A percentile compares a stretch with the other conserved stretches of the same genome.
These are phyloP conservation scores for Hedya salicella DNA, from an alignment of 2,888 invertebrate genomes.

Conservation along the genomic window DNA sequence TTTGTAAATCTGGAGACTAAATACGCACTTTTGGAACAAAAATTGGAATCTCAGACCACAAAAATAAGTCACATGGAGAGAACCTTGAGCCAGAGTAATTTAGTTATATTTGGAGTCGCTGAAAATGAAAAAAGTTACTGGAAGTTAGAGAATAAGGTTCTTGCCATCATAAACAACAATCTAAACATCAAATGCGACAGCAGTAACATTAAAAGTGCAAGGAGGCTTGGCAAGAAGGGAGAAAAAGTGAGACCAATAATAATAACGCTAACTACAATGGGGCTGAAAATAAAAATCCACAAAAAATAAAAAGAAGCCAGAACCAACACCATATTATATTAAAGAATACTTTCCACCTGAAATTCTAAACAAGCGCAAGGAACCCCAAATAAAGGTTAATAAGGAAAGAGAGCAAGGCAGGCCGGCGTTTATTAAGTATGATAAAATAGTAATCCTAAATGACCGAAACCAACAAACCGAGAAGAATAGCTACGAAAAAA, in stretches of 20 bases:
- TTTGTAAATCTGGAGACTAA: slow-evolving; percentile 13
- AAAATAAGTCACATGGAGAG: slow-evolving; percentile 16
- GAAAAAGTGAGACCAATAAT: slow-evolving; percentile 35
- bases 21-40: slow-evolving; percentile 12
- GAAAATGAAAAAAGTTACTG: slow-evolving; percentile 21
- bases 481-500: neutral
- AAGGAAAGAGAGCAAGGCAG: slow-evolving; percentile 38
- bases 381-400: slow-evolving; percentile 42
- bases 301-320: slow-evolving; percentile 43
- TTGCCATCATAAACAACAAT: slow-evolving; percentile 10
- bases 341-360: slow-evolving; percentile 45
- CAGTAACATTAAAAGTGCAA: neutral
- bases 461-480: neutral
- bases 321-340: slow-evolving; percentile 34
- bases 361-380: slow-evolving; percentile 43
- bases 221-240: slow-evolving; percentile 9
- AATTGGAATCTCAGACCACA: slow-evolving; percentile 1
- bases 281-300: slow-evolving; percentile 37
- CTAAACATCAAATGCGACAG: neutral
- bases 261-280: slow-evolving; percentile 28
- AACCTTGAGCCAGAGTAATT: slow-evolving; percentile 27
- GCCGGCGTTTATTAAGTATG: slow-evolving; percentile 42
- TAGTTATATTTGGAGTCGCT: slow-evolving; percentile 31
- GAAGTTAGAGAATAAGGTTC: slow-evolving; percentile 1
- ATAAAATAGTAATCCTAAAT: slow-evolving; percentile 35